Evolutionary conservation across 92 coral and sea anemone species (phyloP).

Genomic region (Micromussa lordhowensis): DNA sequence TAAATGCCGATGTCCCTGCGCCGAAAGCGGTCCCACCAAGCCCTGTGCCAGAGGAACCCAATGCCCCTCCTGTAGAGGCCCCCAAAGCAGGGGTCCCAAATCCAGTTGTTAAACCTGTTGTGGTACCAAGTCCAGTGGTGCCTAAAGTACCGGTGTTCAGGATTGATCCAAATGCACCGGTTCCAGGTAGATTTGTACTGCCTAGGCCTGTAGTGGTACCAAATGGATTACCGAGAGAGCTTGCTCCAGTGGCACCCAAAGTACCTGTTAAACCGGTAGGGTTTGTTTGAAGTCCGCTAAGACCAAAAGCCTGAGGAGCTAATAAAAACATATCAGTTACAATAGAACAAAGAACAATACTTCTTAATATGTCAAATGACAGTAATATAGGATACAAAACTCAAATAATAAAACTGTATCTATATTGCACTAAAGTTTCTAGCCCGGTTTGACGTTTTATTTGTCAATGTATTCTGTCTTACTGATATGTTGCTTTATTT

Average conservation of each 20-base stretch:
- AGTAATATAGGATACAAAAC: too few species aligned
- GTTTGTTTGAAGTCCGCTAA: conserved; percentile 20
- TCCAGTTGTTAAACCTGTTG: conserved; percentile 67
- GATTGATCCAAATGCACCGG: conserved; percentile 40
- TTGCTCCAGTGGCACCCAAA: conserved; percentile 36
- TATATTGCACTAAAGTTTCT: too few species aligned
- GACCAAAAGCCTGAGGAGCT: conserved; percentile 27
- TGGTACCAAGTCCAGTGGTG: conserved; percentile 68
- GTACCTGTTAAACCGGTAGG: conserved; percentile 24
- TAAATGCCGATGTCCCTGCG: conserved; percentile 55
- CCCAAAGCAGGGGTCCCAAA: conserved; percentile 76
- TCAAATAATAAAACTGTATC: too few species aligned
- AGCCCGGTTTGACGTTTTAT: too few species aligned
- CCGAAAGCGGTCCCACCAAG: conserved; percentile 55
- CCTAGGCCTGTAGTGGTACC: conserved; percentile 45
- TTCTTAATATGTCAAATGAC: too few species aligned
- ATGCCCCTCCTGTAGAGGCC: conserved; percentile 64
- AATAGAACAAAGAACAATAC: background rate
- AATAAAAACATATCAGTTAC: background rate
- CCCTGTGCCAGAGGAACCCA: conserved; percentile 56
- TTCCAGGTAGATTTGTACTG: conserved; percentile 1
- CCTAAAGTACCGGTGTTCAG: conserved; percentile 57
- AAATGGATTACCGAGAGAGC: conserved; percentile 32
- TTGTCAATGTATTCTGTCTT: too few species aligned
- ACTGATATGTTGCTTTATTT: too few species aligned